phyloP scores from a whole-genome alignment of 2,888 invertebrate genomes.

The Anthrax anthrax region DNA sequence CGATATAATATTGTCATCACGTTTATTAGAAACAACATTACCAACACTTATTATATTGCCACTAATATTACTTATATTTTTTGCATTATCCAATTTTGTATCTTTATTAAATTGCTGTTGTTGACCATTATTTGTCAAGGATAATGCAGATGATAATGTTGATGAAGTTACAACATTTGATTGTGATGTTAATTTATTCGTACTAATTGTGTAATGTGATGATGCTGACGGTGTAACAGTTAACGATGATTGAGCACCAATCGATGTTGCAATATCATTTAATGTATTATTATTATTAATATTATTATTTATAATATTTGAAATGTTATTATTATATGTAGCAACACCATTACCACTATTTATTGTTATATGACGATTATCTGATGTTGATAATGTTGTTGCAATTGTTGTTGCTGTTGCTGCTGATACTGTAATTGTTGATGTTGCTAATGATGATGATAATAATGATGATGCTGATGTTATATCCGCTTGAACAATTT shows the following conservation, averaged over 20 bases:
- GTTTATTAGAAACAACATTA: conserved; percentile 1
- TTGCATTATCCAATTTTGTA: background rate
- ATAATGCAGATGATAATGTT: conserved; percentile 10
- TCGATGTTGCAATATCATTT: conserved; percentile 7
- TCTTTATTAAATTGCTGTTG: background rate
- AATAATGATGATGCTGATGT: conserved; percentile 2
- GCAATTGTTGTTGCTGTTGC: conserved; percentile 13
- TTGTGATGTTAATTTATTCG: background rate
- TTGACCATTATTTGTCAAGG: conserved; percentile 4
- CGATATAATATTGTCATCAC: background rate
- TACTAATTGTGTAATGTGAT: conserved; percentile 4
- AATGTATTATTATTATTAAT: conserved; percentile 6
- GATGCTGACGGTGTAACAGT: conserved; percentile 6
- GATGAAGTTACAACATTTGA: conserved; percentile 13
- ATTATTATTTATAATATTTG: conserved; percentile 6
- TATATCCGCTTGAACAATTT: background rate
- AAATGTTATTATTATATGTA: conserved; percentile 1
- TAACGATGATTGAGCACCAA: conserved; percentile 21
- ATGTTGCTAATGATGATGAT: conserved; percentile 8
- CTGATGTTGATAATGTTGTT: too few species aligned
- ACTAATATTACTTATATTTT: background rate
- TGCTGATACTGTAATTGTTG: conserved; percentile 11
- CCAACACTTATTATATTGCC: background rate
- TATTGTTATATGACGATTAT: background rate
- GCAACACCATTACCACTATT: background rate